Base-by-base conservation (phyloP, 2,797 vertebrate species). In the Phylloscopus collybita region DNA sequence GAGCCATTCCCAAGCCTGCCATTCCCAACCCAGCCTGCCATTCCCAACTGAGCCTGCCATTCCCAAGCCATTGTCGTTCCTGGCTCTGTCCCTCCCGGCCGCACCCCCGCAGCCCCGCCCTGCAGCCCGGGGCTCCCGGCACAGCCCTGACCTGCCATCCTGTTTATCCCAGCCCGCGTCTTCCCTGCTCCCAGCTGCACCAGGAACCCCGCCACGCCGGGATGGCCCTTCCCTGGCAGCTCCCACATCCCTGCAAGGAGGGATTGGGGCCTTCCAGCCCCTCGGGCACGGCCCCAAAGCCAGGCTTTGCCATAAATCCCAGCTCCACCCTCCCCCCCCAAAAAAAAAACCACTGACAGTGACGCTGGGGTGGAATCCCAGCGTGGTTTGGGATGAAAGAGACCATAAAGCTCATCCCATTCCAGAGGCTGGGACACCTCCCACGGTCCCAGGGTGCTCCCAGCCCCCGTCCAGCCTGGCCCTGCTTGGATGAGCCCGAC, bases 311-410 rank as follows among this genome's bases (percentile, higher is more conserved):
- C 64, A 14, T 1, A 45, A 65, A 50, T 5, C 1, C 0, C 72
- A 16, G 25, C n/a, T 54, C 6, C 16, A 4, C 34, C 34, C 34
- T 34, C 34, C 34, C 34, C 34, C 34, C 5, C 5, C 9, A 11
- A 12, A 3, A 1, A 18, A 6, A 57, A 16, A 2, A 19, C 6
- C 16, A 29, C 30, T 38, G 5, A 4, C 26, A 11, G 1, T 0
- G 1, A 34, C 1, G 4, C 51, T 2, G 0, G 25, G 22, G 45
- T 16, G 56, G 14, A 57, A 62, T 7, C 34, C 19, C 50, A 9
- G 30, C 8, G 23, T 1, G 5, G 13, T 20, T 6, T n/a, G 27
- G 53, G 51, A 4, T 18, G 38, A 15, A 42, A 10, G 8, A 32
- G 6, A 27, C 42, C 50, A 7, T 11, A 15, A 34, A 72, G 23